Percentiles rank a stretch among this genome's conserved stretches.
These are phyloP conservation scores for Zaprionus camerounensis DNA, from an alignment of 1,140 invertebrate species.

Conservation along the genomic window DNA sequence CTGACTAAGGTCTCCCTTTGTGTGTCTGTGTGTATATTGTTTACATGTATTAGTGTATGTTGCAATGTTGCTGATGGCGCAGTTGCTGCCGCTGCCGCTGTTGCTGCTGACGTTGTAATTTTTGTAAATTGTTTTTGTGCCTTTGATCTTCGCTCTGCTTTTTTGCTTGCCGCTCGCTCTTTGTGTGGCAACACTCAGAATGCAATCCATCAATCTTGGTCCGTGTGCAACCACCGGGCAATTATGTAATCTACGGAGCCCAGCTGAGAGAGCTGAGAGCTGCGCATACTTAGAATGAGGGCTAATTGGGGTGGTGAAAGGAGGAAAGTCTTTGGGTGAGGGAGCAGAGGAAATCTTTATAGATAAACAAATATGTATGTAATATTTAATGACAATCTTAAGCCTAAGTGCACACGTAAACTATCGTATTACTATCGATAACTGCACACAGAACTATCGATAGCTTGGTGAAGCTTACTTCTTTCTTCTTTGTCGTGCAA, in stretches of 20 bases:
- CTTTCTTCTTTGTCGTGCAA: background rate
- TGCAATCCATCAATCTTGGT: slow-evolving; percentile 75
- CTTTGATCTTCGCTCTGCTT: slow-evolving; percentile 70
- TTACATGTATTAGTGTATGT: slow-evolving; percentile 52
- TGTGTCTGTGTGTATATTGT: slow-evolving; percentile 25
- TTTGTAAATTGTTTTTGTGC: slow-evolving; percentile 45
- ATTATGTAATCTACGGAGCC: slow-evolving; percentile 64
- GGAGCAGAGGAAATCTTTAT: background rate
- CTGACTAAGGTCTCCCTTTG: background rate
- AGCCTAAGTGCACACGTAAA: background rate
- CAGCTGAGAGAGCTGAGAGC: slow-evolving; percentile 42
- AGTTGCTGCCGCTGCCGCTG: slow-evolving; percentile 25
- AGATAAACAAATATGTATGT: background rate
- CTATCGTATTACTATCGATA: background rate
- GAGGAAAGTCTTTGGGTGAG: too few species aligned
- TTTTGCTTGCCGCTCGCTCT: background rate
- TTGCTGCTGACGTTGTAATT: slow-evolving; percentile 44
- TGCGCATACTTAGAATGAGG: slow-evolving; percentile 17
- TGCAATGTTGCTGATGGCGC: slow-evolving; percentile 65
- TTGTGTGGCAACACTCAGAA: slow-evolving; percentile 72
- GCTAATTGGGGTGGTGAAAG: background rate
- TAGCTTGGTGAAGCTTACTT: background rate
- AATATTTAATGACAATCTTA: background rate
- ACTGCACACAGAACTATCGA: background rate
- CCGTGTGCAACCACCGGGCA: slow-evolving; percentile 62